Conservation (phyloP, 2,113 vertebrate species). For the Centrocercus urophasianus region DNA sequence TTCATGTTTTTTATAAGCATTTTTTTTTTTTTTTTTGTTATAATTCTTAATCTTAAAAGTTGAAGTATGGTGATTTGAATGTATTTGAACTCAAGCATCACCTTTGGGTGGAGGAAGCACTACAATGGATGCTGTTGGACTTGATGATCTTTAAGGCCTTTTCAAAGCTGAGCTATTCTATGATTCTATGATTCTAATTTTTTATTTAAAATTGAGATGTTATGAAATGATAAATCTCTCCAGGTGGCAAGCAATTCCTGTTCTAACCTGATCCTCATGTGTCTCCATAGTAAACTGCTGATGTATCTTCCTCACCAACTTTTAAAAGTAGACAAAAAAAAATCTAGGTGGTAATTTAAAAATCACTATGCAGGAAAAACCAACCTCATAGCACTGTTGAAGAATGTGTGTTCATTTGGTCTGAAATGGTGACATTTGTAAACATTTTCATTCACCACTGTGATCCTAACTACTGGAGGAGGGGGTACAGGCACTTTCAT, state of each 20-base stretch:
- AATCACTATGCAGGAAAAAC: not conserved
- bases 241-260: not conserved
- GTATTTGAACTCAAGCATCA: not conserved
- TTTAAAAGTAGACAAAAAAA: not conserved
- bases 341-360: not conserved
- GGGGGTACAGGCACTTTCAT: not conserved
- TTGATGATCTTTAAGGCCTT: too few species aligned
- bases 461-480: not conserved
- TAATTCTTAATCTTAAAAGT: not conserved
- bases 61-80: not conserved
- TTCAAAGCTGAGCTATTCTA: too few species aligned
- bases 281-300: not conserved
- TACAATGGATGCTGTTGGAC: too few species aligned
- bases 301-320: not conserved
- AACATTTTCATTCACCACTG: not conserved
- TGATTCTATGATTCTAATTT: not conserved
- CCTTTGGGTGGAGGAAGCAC: not conserved
- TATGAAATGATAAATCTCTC: too few species aligned
- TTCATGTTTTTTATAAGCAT: not conserved
- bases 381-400: not conserved
- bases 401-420: not conserved
- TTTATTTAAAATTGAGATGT: not conserved
- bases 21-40: not conserved
- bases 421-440: not conserved
- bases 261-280: not conserved